Evolutionary conservation across 2,797 vertebrate species (phyloP).

Genomic region (Chaetodon trifasciatus): DNA sequence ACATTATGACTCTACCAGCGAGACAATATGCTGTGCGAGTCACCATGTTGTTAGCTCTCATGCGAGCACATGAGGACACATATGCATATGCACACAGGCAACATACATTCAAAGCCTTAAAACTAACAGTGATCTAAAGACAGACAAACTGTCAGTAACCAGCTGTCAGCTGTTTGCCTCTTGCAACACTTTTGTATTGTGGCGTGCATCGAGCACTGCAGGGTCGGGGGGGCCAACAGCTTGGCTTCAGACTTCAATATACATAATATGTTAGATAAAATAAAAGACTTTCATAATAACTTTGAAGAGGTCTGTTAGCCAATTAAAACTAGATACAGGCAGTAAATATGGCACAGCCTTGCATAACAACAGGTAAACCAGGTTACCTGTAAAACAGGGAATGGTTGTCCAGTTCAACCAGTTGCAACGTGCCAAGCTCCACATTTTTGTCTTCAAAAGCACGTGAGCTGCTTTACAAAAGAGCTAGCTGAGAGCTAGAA

Average conservation of each 20-base stretch:
- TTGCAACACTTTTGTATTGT: background rate
- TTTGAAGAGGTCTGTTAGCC: background rate
- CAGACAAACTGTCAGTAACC: slow-evolving; percentile 2
- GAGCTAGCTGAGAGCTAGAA: background rate
- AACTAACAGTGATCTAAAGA: slow-evolving; percentile 12
- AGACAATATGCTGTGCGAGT: too few relatives aligned
- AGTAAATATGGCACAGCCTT: background rate
- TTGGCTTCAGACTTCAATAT: background rate
- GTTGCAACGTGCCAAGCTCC: background rate
- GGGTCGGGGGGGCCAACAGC: background rate
- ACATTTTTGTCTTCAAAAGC: background rate
- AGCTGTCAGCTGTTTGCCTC: background rate
- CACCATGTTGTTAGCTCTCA: background rate
- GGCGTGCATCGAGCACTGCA: background rate
- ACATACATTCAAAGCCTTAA: slow-evolving; percentile 17
- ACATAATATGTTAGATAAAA: background rate
- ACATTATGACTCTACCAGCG: background rate
- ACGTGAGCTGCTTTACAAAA: background rate
- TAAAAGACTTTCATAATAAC: background rate
- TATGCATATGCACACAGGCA: background rate
- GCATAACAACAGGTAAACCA: background rate
- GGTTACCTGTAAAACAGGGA: background rate
- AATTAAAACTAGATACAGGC: background rate
- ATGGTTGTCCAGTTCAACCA: background rate
- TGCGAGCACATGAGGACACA: too few relatives aligned